Evolutionary conservation across 2,888 invertebrate genomes (phyloP).

Genomic region (Calliopum simillimum): DNA sequence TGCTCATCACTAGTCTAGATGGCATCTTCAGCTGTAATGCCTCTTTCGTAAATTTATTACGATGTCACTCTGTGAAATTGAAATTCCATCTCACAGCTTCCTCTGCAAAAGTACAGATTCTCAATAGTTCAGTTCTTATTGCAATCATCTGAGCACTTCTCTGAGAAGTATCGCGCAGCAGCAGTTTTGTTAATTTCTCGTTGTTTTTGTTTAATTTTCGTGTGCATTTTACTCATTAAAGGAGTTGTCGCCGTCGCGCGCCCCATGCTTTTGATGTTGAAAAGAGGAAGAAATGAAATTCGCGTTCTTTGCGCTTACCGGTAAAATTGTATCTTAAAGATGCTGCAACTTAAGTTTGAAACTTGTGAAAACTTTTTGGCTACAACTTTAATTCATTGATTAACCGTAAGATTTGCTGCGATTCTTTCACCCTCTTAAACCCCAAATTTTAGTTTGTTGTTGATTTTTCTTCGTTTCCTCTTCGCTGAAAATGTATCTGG

Average conservation of each 20-base stretch:
- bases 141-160: too few species aligned
- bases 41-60: too few species aligned
- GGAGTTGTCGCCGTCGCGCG: conserved; percentile 36
- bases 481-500: conserved; percentile 42
- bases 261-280: conserved; percentile 31
- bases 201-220: conserved; percentile 20
- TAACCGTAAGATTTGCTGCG: conserved; percentile 47
- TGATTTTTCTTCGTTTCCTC: conserved; percentile 37
- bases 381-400: conserved; percentile 63
- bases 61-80: too few species aligned
- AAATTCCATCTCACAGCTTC: too few species aligned
- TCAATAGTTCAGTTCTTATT: too few species aligned
- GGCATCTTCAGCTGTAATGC: too few species aligned
- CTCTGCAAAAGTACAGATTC: too few species aligned
- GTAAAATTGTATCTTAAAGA: conserved; percentile 51
- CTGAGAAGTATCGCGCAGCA: neutral
- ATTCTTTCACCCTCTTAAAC: conserved; percentile 32
- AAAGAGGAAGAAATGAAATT: neutral
- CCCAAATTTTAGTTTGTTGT: conserved; percentile 36
- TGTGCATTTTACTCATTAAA: conserved; percentile 6
- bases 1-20: too few species aligned
- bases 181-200: conserved; percentile 36
- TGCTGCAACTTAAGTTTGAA: conserved; percentile 42
- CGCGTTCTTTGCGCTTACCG: conserved; percentile 14
- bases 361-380: conserved; percentile 28